A percentile compares a stretch with the other conserved stretches of the same genome.
phyloP scores from a whole-genome alignment of 2,888 invertebrate genomes.

The Oegoconia quadripuncta region DNA sequence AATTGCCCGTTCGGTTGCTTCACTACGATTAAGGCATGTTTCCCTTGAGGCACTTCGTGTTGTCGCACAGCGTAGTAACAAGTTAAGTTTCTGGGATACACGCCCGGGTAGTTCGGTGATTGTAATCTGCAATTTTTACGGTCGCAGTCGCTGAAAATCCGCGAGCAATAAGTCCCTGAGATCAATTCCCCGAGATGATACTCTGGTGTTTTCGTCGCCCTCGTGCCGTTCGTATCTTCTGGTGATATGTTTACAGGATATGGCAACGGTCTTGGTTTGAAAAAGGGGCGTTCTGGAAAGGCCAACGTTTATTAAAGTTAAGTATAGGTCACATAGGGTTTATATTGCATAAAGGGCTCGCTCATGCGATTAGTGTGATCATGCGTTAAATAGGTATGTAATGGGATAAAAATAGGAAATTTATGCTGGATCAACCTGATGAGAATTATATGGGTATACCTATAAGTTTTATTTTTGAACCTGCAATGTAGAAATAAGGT shows the following conservation, averaged over 20 bases:
- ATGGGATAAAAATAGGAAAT: neutral
- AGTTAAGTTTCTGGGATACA: slow-evolving; percentile 95
- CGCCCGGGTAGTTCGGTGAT: slow-evolving; percentile 95
- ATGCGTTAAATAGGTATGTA: slow-evolving; percentile 2
- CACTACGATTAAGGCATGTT: slow-evolving; percentile 92
- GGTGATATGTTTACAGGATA: slow-evolving; percentile 74
- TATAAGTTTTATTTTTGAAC: too few relatives aligned
- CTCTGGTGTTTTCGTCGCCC: slow-evolving; percentile 73
- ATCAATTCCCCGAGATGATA: slow-evolving; percentile 93
- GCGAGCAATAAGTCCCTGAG: slow-evolving; percentile 93
- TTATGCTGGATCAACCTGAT: too few relatives aligned
- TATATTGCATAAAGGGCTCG: slow-evolving; percentile 5
- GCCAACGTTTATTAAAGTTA: slow-evolving; percentile 33
- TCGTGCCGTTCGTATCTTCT: slow-evolving; percentile 61
- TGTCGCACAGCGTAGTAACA: slow-evolving; percentile 95
- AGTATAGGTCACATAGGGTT: slow-evolving; percentile 5
- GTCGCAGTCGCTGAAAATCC: slow-evolving; percentile 95
- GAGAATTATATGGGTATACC: too few relatives aligned
- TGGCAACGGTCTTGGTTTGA: slow-evolving; percentile 68
- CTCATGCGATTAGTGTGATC: slow-evolving; percentile 3
- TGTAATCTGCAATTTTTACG: slow-evolving; percentile 93
- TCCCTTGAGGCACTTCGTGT: slow-evolving; percentile 91
- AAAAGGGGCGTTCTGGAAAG: slow-evolving; percentile 73
- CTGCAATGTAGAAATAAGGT: too few relatives aligned
- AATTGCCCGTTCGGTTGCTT: slow-evolving; percentile 91